A percentile compares a stretch with the other conserved stretches of the same genome.
Conservation (phyloP, 2,888 invertebrate species). For the Piscicola geometra region DNA sequence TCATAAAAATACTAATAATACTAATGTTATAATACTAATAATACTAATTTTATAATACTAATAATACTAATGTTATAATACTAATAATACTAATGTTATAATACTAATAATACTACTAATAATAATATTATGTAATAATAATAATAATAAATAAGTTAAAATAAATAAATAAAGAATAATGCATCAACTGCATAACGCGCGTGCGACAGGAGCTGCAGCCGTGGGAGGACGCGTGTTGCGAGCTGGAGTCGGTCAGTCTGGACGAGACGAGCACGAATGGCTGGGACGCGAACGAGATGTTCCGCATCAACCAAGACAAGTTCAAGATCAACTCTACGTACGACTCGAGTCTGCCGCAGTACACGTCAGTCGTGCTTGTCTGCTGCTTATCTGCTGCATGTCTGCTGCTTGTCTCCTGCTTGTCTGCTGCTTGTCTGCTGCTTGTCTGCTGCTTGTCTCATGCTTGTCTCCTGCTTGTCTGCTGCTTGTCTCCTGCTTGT, state of each 20-base stretch:
- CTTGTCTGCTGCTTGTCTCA: neutral
- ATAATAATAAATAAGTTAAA: too few relatives aligned
- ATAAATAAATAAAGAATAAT: neutral
- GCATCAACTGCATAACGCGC: neutral
- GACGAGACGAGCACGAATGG: slow-evolving; percentile 59
- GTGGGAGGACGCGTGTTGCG: slow-evolving; percentile 16
- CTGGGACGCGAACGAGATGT: slow-evolving; percentile 96
- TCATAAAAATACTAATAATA: too few relatives aligned
- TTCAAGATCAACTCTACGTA: slow-evolving; percentile 90
- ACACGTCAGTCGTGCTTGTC: slow-evolving; percentile 66
- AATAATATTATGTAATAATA: too few relatives aligned
- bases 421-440: neutral
- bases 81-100: too few relatives aligned
- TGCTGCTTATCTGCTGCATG: too few relatives aligned
- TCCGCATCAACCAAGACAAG: slow-evolving; percentile 80
- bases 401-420: too few relatives aligned
- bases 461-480: too few relatives aligned
- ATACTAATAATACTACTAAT: too few relatives aligned
- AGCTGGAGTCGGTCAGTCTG: neutral
- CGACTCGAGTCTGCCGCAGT: slow-evolving; percentile 82
- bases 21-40: too few relatives aligned
- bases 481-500: too few relatives aligned
- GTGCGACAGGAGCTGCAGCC: slow-evolving; percentile 17
- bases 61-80: too few relatives aligned
- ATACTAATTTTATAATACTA: too few relatives aligned